Base-by-base conservation (phyloP, 2,797 vertebrate species). In the Centroberyx gerrardi region DNA sequence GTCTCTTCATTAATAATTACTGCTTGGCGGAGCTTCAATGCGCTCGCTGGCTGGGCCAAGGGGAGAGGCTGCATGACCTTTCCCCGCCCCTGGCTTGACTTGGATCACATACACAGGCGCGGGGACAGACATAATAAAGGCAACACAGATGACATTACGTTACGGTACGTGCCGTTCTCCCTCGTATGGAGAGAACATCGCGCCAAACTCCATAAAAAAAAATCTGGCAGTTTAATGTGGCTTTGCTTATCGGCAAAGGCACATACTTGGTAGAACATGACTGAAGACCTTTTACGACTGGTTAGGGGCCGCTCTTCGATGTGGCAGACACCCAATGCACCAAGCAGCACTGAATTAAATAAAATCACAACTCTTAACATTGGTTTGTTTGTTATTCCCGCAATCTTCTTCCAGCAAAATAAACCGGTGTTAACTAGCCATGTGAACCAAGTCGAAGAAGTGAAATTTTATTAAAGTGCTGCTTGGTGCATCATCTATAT, bases 1-100 rank as follows among this genome's bases (percentile, higher is more conserved):
- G 97, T 98, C 97, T 97, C 93, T 97, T 99, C 98, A 99, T 99
- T 97, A 99, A 99, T 99, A 97, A 99, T 99, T 99, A 97, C 97
- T 99, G 94, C 94, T 78, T 80, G 80, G 96, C 94, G 93, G 95
- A 95, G 96, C 97, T 96, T 97, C 96, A 95, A 96, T 96, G 95
- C 31, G 94, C 96, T 96, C 85, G 93, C 89, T 96, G 97, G 96
- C 94, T 93, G 92, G 88, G 94, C 94, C 93, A 92, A 95, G 94
- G 42, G 88, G 88, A 86, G 90, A 85, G 82, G 84, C 87, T 82
- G 84, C 74, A 93, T 95, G 97, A 98, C 97, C 96, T 98, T 97
- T 96, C 90, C 91, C 92, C 81, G 59, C 87, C 88, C 90, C 89
- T 80, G 85, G 85, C 76, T 80, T 67, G 80, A 87, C 79, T 90